Evolutionary conservation across 2,113 vertebrate genomes (phyloP), one percentile per base, ranked within the genome.

Genomic region (Thamnaconus septentrionalis): DNA sequence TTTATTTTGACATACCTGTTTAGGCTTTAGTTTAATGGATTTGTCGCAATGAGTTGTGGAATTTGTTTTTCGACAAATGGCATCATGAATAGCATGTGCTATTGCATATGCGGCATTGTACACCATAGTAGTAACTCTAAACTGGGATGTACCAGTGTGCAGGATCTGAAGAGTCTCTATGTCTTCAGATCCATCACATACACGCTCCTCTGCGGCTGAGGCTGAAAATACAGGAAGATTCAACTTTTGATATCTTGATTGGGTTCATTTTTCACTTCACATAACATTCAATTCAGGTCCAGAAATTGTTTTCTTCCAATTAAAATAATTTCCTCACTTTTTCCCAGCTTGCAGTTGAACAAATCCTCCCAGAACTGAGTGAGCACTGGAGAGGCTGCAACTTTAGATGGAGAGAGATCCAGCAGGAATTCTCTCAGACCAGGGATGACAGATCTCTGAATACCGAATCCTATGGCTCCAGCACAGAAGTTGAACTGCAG

Each of bases 71-170:
- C 4, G 47, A 10, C 47, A 49, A 3, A 5, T 8, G 8, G 47
- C 9, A 9, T 71, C 8, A 12, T 91, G 81, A 11, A 90, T 68
- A 8, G 86, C 85, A 53, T 91, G 78, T 7, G 86, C 90, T 56
- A 90, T 76, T 12, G 90, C 84, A 61, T 90, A 87, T 5, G 84
- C 81, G 10, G 90, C 90, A 64, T 90, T 89, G 56, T 91, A 89
- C 44, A 88, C 88, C 84, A 89, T 88, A 31, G 18, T 31, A 31
- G 84, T 79, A 53, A 87, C 50, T 40, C 89, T 61, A 12, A 90
- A 64, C 71, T 91, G 84, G 41, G 88, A 89, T 0, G 84, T 89
- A 62, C 90, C 89, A n/a, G 72, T 86, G 56, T 91, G 91, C 0
- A 78, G 66, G 48, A n/a, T 87, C 47, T 78, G 74, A 4, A 90